Conservation (phyloP, 1,140 invertebrate genomes). For the Centruroides vittatus region DNA sequence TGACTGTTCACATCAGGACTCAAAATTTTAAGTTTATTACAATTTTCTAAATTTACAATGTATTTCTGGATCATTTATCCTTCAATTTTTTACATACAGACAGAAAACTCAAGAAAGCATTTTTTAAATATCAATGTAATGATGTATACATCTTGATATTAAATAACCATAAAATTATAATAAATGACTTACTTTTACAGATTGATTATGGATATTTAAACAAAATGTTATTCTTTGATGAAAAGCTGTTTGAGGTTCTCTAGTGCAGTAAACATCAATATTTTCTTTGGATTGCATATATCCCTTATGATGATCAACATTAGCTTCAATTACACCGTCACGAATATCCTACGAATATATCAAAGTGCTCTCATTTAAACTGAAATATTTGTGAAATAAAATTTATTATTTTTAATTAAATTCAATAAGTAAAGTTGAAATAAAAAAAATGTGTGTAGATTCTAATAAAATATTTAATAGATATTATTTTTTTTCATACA, state of each 20-base stretch:
- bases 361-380: neutral
- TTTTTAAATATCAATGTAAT: too few relatives aligned
- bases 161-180: too few relatives aligned
- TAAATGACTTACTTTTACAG: constrained; percentile 30
- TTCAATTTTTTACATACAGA: too few relatives aligned
- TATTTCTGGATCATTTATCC: too few relatives aligned
- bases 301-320: constrained; percentile 83
- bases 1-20: too few relatives aligned
- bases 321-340: constrained; percentile 97
- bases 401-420: neutral
- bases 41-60: too few relatives aligned
- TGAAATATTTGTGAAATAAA: too few relatives aligned
- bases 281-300: constrained; percentile 96
- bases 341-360: constrained; percentile 62
- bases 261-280: constrained; percentile 91
- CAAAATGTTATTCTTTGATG: constrained; percentile 97
- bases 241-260: constrained; percentile 91
- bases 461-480: too few relatives aligned
- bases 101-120: too few relatives aligned
- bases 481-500: too few relatives aligned
- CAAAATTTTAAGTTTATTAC: too few relatives aligned
- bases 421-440: neutral
- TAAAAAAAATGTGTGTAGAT: neutral
- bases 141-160: too few relatives aligned
- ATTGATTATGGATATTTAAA: constrained; percentile 94